These are phyloP conservation scores for Perodicticus potto DNA, from an alignment of 2,797 vertebrate genomes.

Conservation along the genomic window DNA sequence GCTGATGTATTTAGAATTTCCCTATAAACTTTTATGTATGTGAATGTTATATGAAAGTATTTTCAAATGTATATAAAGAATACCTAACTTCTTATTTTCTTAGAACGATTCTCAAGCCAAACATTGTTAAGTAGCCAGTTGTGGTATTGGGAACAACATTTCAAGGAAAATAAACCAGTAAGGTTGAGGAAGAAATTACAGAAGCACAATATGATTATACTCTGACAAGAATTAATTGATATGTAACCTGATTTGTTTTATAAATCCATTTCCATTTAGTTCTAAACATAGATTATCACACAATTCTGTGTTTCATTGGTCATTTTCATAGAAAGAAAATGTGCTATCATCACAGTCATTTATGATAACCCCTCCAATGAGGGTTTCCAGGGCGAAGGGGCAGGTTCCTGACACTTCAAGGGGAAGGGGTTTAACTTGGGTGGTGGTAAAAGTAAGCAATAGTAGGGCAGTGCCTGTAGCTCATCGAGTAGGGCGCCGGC, in stretches of 20 bases:
- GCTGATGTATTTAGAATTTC: conserved; percentile 5
- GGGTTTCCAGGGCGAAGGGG: too few relatives aligned
- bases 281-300: conserved; percentile 32
- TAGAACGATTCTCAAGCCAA: neutral
- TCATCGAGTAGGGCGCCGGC: too few relatives aligned
- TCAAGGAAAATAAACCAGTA: conserved; percentile 52
- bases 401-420: too few relatives aligned
- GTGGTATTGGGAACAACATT: neutral
- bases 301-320: neutral
- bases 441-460: too few relatives aligned
- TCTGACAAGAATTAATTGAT: neutral
- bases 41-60: neutral
- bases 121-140: neutral
- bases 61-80: conserved; percentile 28
- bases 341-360: conserved; percentile 41
- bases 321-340: conserved; percentile 62
- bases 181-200: neutral
- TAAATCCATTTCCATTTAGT: conserved; percentile 16
- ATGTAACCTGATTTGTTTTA: conserved; percentile 34
- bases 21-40: neutral
- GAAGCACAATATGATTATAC: neutral
- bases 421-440: neutral
- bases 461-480: too few relatives aligned
- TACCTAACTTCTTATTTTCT: conserved; percentile 33
- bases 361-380: too few relatives aligned